Percentiles rank a stretch among this genome's conserved stretches.
These are phyloP conservation scores for Neoscelio sp. DNA, from an alignment of 2,888 invertebrate species.

Conservation along the genomic window DNA sequence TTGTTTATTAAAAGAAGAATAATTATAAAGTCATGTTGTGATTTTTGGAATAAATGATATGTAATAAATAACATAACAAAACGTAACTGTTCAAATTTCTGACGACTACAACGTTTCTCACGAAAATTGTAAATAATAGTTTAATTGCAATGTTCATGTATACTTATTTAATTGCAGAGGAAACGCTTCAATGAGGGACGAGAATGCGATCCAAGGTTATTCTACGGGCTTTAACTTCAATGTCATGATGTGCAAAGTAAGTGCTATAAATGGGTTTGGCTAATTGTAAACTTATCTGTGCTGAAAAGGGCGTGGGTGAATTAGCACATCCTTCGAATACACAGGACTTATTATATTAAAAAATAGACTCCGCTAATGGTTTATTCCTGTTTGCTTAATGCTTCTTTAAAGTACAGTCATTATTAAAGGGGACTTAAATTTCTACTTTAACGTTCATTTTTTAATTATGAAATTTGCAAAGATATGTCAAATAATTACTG, in stretches of 20 bases:
- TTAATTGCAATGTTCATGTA: conserved; percentile 45
- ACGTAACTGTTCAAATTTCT: too few relatives aligned
- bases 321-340: conserved; percentile 43
- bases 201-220: conserved; percentile 57
- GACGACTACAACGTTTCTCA: conserved; percentile 32
- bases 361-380: conserved; percentile 37
- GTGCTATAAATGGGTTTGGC: conserved; percentile 58
- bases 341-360: conserved; percentile 24
- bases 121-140: conserved; percentile 57
- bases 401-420: background rate
- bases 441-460: background rate
- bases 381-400: conserved; percentile 17
- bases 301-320: conserved; percentile 35
- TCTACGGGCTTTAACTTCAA: conserved; percentile 32
- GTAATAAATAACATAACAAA: too few relatives aligned
- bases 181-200: conserved; percentile 52
- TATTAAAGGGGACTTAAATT: background rate
- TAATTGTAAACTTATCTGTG: conserved; percentile 56
- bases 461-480: too few relatives aligned
- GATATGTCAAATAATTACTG: too few relatives aligned
- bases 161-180: conserved; percentile 58
- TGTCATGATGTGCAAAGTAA: conserved; percentile 52
- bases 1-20: too few relatives aligned
- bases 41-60: too few relatives aligned
- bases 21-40: too few relatives aligned